Evolutionary conservation across 2,888 invertebrate species (phyloP), one percentile per base, ranked within the genome.

Genomic region (Branchipolynoe longqiensis): DNA sequence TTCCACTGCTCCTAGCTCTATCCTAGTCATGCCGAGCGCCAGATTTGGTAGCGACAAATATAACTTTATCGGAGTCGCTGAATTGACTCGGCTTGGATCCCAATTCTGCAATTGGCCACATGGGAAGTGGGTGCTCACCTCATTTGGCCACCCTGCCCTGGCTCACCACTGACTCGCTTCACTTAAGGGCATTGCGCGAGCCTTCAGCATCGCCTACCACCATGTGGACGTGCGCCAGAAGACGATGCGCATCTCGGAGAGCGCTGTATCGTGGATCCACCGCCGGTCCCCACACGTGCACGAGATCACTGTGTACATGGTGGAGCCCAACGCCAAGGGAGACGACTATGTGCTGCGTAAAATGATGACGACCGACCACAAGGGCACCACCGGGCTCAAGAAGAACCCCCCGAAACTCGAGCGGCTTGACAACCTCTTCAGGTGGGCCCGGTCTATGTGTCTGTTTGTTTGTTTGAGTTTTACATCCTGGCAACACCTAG

Each of bases 151-250:
- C n/a, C n/a, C n/a, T n/a, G n/a, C n/a, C n/a, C n/a, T n/a, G n/a
- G n/a, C n/a, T n/a, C n/a, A n/a, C n/a, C n/a, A n/a, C n/a, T n/a
- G n/a, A n/a, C n/a, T n/a, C n/a, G n/a, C 8, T 28, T 62, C 56
- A 54, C 36, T 36, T 0, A 87, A 93, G 93, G 93, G 93, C 62
- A 90, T 93, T n/a, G 91, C 93, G 25, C 92, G 92, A 84, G 89
- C 92, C 0, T 93, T 93, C 89, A 93, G 93, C 87, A 92, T 93
- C 81, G 92, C 93, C 14, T 93, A 93, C 87, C 93, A 93, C 86
- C 89, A 90, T 58, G 91, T 93, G n/a, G 92, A 93, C 84, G 90
- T 92, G 86, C 89, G 92, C 8, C 91, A 91, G 86, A 93, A 93
- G 87, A 89, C 93, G 33, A 88, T 93, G 86, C 89, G 92, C 18